A percentile compares a stretch with the other conserved stretches of the same genome.
These are phyloP conservation scores for Alviniconcha strummeri DNA, from an alignment of 2,888 invertebrate genomes.

Conservation along the genomic window DNA sequence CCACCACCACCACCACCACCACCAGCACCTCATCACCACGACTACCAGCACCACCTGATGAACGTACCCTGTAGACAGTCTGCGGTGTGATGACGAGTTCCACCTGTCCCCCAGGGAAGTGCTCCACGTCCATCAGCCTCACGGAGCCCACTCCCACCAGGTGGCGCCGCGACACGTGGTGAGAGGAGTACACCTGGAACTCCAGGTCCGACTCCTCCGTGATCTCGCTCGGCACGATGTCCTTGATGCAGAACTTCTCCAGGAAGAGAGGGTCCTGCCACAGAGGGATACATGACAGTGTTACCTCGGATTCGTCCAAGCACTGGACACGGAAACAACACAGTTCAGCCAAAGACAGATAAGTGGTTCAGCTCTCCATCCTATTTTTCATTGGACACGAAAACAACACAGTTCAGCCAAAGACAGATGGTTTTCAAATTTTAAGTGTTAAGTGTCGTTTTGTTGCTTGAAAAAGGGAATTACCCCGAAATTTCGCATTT, in stretches of 20 bases:
- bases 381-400: no score
- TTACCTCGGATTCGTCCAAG: no score
- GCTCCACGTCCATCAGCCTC: conserved; percentile 56
- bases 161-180: conserved; percentile 63
- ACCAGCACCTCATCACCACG: not conserved
- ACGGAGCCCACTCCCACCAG: conserved; percentile 66
- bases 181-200: conserved; percentile 68
- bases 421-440: no score
- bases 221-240: conserved; percentile 53
- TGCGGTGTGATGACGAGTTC: conserved; percentile 64
- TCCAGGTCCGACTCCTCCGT: conserved; percentile 63
- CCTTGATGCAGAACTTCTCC: conserved; percentile 65
- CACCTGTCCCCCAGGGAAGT: conserved; percentile 59
- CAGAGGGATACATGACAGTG: not conserved
- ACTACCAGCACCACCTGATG: not conserved
- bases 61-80: conserved; percentile 63
- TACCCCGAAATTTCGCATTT: no score
- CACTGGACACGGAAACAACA: no score
- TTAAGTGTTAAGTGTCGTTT: no score
- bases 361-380: no score
- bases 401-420: no score
- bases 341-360: no score
- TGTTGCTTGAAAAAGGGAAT: no score
- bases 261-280: conserved; percentile 66
- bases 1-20: not conserved